phyloP scores from a whole-genome alignment of 1,140 invertebrate genomes.

The Drosophila navojoa region DNA sequence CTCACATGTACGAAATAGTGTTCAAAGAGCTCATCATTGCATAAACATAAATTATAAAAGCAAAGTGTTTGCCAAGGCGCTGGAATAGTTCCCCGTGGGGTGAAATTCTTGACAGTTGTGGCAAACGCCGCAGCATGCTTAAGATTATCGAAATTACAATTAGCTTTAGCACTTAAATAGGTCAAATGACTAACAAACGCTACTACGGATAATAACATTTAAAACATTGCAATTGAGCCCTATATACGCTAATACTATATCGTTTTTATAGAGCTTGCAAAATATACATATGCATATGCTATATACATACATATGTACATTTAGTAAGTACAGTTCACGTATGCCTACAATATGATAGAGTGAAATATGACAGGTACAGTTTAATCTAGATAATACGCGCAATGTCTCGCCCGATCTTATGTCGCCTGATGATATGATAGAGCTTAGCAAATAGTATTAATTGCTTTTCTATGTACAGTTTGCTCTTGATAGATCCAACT shows the following conservation, averaged over 20 bases:
- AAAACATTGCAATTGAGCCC: constrained; percentile 14
- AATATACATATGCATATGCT: constrained; percentile 5
- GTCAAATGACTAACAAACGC: constrained; percentile 57
- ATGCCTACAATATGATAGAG: constrained; percentile 20
- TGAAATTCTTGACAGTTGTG: constrained; percentile 7
- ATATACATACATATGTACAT: background rate
- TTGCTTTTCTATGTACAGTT: constrained; percentile 1
- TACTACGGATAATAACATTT: constrained; percentile 33
- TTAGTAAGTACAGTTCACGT: constrained; percentile 34
- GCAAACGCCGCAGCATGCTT: background rate
- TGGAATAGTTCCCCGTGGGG: background rate
- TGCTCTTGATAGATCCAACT: no score
- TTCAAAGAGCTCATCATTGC: constrained; percentile 4
- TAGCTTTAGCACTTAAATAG: constrained; percentile 15
- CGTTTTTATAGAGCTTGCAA: background rate
- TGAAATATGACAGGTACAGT: constrained; percentile 44
- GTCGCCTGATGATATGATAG: constrained; percentile 42
- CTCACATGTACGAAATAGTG: constrained; percentile 25
- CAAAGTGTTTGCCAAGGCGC: constrained; percentile 6
- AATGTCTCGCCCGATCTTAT: constrained; percentile 2
- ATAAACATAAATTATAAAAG: constrained; percentile 11
- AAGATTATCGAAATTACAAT: background rate
- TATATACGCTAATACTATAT: background rate
- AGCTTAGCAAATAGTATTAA: constrained; percentile 28
- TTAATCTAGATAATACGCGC: constrained; percentile 19